Base-by-base conservation (phyloP, 2,888 invertebrate species). In the Scaptomyza cyrtandrae region DNA sequence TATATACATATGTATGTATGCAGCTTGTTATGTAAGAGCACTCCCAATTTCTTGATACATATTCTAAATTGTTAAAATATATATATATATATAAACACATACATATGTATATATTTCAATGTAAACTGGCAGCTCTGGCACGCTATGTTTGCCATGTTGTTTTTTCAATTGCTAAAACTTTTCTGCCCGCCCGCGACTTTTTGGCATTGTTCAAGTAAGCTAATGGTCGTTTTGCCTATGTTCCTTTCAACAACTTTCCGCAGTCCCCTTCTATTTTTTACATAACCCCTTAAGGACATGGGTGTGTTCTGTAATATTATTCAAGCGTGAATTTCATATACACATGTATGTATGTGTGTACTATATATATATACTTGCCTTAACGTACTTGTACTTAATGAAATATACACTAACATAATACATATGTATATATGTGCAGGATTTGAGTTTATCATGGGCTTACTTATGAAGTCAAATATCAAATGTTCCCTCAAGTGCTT, bases 141-240 rank as follows among this genome's bases (percentile, higher is more conserved):
- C 68, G 67, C 59, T 69, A 73, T 68, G 62, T 67, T 65, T 71
- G 69, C 67, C 71, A 80, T 80, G 68, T 68, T 66, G 46, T 70
- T 62, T 71, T 75, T 86, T 83, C 81, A 80, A 80, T 86, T 80
- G 84, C 75, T 67, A 46, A 24, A 24, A 24, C 24, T 43, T 35
- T 10, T 33, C 33, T 43, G 16, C 45, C 43, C 35, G 29, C 43
- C 13, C 55, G n/a, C 24, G 31, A 29, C 31, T 41, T 45, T 55
- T 48, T 29, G 33, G 53, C 66, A 71, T 60, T 69, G 71, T 67
- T 80, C 67, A 72, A 78, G 66, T 83, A 74, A 68, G 76, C 76
- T 87, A 87, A 82, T 85, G 86, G 65, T 65, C 74, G 75, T 79
- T 83, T 83, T 87, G 85, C 85, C 87, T 78, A 78, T 85, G 75